Conservation (phyloP, 2,113 vertebrate genomes). For the Tachycineta bicolor region DNA sequence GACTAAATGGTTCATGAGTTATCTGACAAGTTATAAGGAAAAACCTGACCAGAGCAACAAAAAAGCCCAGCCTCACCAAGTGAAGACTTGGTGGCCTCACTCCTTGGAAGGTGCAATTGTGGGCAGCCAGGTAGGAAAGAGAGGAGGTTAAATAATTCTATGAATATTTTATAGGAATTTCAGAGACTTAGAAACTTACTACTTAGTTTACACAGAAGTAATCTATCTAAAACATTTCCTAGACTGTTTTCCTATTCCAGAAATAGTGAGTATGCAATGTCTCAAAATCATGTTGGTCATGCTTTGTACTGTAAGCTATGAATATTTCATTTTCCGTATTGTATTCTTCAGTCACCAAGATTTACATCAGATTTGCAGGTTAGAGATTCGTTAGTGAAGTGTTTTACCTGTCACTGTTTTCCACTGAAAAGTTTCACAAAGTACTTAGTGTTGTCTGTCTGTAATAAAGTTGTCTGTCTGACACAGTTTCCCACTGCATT, state of each 20-base stretch:
- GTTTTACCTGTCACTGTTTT: not conserved
- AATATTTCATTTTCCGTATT: not conserved
- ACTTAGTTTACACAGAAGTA: not conserved
- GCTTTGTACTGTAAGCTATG: not conserved
- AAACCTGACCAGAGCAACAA: not conserved
- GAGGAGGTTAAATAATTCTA: not conserved
- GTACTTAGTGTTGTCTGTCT: fast-evolving
- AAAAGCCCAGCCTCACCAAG: not conserved
- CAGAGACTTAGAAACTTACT: not conserved
- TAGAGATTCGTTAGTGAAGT: not conserved
- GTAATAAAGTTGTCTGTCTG: not conserved
- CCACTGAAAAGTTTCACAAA: not conserved
- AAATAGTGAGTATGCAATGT: not conserved
- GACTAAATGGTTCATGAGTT: not conserved
- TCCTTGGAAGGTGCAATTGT: not conserved
- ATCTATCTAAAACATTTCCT: not conserved
- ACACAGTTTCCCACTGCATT: not conserved
- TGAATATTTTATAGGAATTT: not conserved
- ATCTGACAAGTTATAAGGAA: not conserved
- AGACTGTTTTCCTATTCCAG: not conserved
- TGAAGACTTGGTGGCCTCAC: not conserved
- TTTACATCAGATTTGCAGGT: not conserved
- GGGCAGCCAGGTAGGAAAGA: not conserved
- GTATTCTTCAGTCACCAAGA: not conserved
- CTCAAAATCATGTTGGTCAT: not conserved